Base-by-base conservation (phyloP, 2,888 invertebrate genomes). In the Phengaris alcon region DNA sequence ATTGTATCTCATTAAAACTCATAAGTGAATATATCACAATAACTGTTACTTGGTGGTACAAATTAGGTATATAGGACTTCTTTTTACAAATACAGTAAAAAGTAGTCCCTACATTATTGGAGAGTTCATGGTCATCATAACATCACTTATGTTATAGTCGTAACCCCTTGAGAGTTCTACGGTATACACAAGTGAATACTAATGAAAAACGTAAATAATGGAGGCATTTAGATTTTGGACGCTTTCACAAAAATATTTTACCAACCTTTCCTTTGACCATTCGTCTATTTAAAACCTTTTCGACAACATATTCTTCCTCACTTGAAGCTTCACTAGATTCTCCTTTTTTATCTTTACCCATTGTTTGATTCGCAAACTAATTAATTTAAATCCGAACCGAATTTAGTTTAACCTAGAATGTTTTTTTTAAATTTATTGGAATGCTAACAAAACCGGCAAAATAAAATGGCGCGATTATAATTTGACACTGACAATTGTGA, bases 281-380 rank as follows among this genome's bases (percentile, higher is more conserved):
- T 76, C 96, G 91, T 80, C 95, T 94, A 81, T 96, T 95, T 12
- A 96, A 91, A 69, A 96, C 96, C 83, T 95, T 96, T 80, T 96
- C 96, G 0, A 96, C 96, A 0, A 96, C 95, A 84, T 95, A 96
- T 82, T 96, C 96, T 82, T 96, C 96, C 80, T 95, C 95, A 77
- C 84, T 90, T 9, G 91, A 90, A n/a, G 83, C 88, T 73, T 90
- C 91, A 76, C 85, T 88, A 13, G 83, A 82, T 52, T 88, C 90
- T 4, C 84, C 86, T 82, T 92, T 93, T 79, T 92, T 92, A 75
- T 91, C 90, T 79, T 92, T 93, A 6, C 91, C 91, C 92, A 92
- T 91, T 79, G 81, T 83, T 44, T 22, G 12, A 10, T 64, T 64
- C 6, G 35, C 2, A 64, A 35, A 35, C 69, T 35, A 52, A 70